phyloP scores from a whole-genome alignment of 1,140 invertebrate species.

The Apis cerana region DNA sequence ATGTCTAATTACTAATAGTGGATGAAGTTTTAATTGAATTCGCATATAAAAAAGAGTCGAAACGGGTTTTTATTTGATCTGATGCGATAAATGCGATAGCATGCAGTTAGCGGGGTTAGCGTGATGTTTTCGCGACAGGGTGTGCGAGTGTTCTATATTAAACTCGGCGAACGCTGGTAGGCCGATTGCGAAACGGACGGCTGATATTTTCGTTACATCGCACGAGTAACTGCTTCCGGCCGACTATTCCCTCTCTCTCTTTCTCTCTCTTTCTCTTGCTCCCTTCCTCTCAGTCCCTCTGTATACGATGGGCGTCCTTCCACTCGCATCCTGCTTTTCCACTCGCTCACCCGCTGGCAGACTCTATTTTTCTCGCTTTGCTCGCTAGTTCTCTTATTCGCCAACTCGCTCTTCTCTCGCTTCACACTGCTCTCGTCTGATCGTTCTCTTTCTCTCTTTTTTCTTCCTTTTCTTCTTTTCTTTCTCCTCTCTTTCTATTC shows the following conservation, averaged over 20 bases:
- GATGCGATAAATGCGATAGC: slow-evolving; percentile 22
- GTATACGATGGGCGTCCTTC: slow-evolving; percentile 39
- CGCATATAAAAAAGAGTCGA: not conserved
- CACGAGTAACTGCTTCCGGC: slow-evolving; percentile 78
- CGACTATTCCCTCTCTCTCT: slow-evolving; percentile 46
- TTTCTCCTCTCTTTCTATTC: not conserved
- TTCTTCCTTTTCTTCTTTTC: not conserved
- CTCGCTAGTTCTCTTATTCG: slow-evolving; percentile 28
- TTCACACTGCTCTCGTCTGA: not conserved
- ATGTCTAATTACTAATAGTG: not conserved
- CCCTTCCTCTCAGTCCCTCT: slow-evolving; percentile 26
- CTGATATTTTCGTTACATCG: slow-evolving; percentile 78
- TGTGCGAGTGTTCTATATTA: slow-evolving; percentile 75
- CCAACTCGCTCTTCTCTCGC: slow-evolving; percentile 29
- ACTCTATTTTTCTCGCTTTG: slow-evolving; percentile 51
- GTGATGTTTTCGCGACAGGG: slow-evolving; percentile 70
- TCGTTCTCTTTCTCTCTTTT: slow-evolving; percentile 14
- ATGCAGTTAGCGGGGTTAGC: slow-evolving; percentile 51
- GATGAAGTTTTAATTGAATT: not conserved
- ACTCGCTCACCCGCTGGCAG: slow-evolving; percentile 41
- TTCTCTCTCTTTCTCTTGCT: not conserved
- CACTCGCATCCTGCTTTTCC: slow-evolving; percentile 35
- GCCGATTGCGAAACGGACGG: slow-evolving; percentile 75
- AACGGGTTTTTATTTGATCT: slow-evolving; percentile 21
- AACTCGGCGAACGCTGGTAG: slow-evolving; percentile 73